Evolutionary conservation across 2,113 vertebrate genomes (phyloP), one percentile per base, ranked within the genome.

Genomic region (Pomatorhinus ruficollis): DNA sequence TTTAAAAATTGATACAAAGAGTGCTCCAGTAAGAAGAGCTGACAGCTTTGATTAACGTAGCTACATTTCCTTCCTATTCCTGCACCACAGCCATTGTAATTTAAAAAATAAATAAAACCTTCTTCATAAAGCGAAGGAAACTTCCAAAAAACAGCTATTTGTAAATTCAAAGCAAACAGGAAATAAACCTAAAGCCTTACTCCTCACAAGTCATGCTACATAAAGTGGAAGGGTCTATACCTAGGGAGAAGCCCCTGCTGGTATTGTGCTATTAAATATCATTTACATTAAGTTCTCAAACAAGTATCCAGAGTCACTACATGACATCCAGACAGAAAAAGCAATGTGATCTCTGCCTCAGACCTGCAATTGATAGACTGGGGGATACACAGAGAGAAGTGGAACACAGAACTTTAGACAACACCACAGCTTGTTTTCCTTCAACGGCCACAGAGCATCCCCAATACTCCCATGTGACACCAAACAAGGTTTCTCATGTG

Each of bases 1-100:
- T 94, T 97, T 80, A 96, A 96, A 96, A 93, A 96, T 91, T 94
- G 75, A 89, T 93, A 94, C 56, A 77, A 92, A 86, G 69, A 93
- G 47, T n/a, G 53, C 71, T 94, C 44, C 57, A 61, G 78, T 82
- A 95, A 93, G 47, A 63, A 71, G 49, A 93, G 60, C 45, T 83
- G 76, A 90, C 89, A 93, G 64, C 69, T 94, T 83, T 89, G 88
- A 82, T 88, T 90, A 95, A 81, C 33, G 1, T 10, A 53, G 40
- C 30, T 66, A 56, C 47, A 47, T 83, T 85, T 78, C 61, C 64
- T 88, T 91, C 40, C 63, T 44, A 40, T 65, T 77, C 42, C 57
- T 74, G 7, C 61, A 79, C 54, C 52, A 54, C 27, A 87, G 10
- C n/a, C 35, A 44, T 6, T 76, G 18, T 47, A 72, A 90, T 57